Conservation (phyloP, 2,888 invertebrate genomes). For the Imbricaverruca yamaguchii region DNA sequence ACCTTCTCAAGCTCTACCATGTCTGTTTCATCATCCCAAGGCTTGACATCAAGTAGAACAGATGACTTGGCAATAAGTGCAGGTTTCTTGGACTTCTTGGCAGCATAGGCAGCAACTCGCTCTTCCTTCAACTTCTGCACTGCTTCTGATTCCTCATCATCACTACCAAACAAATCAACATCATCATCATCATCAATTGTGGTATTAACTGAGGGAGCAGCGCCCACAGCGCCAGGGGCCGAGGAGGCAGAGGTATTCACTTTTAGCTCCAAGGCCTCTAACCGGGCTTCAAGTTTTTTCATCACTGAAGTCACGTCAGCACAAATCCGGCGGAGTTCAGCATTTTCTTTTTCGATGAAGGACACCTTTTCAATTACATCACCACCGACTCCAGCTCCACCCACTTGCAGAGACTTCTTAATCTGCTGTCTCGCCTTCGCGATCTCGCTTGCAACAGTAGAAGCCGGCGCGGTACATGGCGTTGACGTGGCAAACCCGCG, state of each 20-base stretch:
- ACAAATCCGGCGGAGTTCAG: not conserved
- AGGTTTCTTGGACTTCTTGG: conserved; percentile 92
- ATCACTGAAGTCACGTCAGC: not conserved
- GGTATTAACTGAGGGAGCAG: conserved; percentile 37
- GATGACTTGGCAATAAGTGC: conserved; percentile 89
- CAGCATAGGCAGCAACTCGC: conserved; percentile 82
- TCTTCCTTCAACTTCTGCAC: conserved; percentile 77
- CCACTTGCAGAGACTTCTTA: not conserved
- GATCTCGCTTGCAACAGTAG: conserved; percentile 6
- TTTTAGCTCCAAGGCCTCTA: not conserved
- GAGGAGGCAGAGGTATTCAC: conserved; percentile 55
- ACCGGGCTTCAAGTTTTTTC: not conserved
- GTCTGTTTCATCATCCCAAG: conserved; percentile 95
- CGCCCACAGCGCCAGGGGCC: conserved; percentile 35
- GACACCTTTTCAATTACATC: not conserved
- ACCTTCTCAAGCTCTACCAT: conserved; percentile 75
- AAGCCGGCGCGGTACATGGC: not conserved
- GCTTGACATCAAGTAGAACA: conserved; percentile 87
- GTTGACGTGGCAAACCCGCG: not conserved
- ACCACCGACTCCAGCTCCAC: not conserved
- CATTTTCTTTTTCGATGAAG: not conserved
- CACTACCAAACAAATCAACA: conserved; percentile 82
- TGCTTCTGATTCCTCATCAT: conserved; percentile 74
- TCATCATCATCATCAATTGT: conserved; percentile 62
- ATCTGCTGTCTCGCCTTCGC: conserved; percentile 9